Evolutionary conservation across 2,113 vertebrate species (phyloP), one percentile per base, ranked within the genome.

Genomic region (Gambusia affinis): DNA sequence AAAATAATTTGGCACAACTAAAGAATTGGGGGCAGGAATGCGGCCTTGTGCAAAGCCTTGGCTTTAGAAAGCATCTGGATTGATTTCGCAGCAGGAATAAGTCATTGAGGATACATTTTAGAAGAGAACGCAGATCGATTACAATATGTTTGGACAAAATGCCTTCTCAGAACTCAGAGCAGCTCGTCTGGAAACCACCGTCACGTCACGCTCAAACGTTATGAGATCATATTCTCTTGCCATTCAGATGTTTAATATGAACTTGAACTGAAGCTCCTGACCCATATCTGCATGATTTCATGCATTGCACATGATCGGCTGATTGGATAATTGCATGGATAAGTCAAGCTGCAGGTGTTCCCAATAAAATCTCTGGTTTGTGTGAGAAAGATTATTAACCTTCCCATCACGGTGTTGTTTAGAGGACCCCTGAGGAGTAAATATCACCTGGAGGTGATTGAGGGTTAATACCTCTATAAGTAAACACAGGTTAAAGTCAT

Each of bases 281-380:
- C 8, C 60, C 60, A 63, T 3, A 63, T 72, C 70, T 47, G 60
- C 60, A 44, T 42, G 70, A 28, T 47, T 72, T 47, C 27, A 60
- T 47, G 37, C 37, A 8, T 60, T 31, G 37, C 37, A 63, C 37
- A 37, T 64, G 60, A 64, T 63, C 61, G 70, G 35, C 70, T 62
- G 70, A 62, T 30, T 72, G 60, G 60, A 72, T 42, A 72, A 62
- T 62, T 71, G 70, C 57, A 71, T 4, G 15, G 61, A 71, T 61
- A 71, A 71, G 35, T n/a, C 15, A 54, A 37, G 4, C 54, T 5
- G 12, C 70, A 72, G 70, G 60, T 72, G 70, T 72, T 72, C 60
- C 60, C 44, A 62, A 72, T 72, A 62, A 72, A 70, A n/a, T 28
- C 33, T 24, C 8, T 60, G 42, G 24, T 70, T 70, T 27, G 33